Evolutionary conservation across 2,888 invertebrate species (phyloP).

Genomic region (Melitaea athalia): DNA sequence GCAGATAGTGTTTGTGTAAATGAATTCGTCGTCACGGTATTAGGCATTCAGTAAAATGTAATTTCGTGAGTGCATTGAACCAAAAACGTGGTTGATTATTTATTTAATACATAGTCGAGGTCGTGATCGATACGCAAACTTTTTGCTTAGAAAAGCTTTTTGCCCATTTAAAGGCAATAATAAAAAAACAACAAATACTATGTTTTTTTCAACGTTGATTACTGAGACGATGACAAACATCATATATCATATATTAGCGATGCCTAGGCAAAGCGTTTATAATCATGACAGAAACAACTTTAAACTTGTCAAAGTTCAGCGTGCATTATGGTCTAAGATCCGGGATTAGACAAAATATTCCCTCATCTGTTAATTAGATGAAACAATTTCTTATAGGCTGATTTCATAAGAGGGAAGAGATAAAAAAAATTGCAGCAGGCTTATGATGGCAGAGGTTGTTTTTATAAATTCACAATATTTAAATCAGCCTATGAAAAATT

Average conservation of each 20-base stretch:
- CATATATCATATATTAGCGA: constrained; percentile 20
- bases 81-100: constrained; percentile 76
- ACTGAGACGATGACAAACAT: constrained; percentile 19
- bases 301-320: constrained; percentile 58
- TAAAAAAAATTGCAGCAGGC: no score
- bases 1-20: constrained; percentile 64
- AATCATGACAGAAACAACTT: constrained; percentile 55
- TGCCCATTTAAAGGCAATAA: constrained; percentile 58
- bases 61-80: constrained; percentile 79
- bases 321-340: no score
- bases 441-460: no score
- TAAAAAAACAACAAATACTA: constrained; percentile 61
- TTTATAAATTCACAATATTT: no score
- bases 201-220: constrained; percentile 59
- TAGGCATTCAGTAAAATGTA: constrained; percentile 69
- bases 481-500: no score
- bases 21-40: constrained; percentile 66
- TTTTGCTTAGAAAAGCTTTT: constrained; percentile 53
- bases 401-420: no score
- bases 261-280: constrained; percentile 19
- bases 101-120: constrained; percentile 64
- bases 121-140: constrained; percentile 61
- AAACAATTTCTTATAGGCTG: no score
- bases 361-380: no score
- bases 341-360: no score